Conservation (phyloP, 2,888 invertebrate genomes). For the Trissolcus japonicus region DNA sequence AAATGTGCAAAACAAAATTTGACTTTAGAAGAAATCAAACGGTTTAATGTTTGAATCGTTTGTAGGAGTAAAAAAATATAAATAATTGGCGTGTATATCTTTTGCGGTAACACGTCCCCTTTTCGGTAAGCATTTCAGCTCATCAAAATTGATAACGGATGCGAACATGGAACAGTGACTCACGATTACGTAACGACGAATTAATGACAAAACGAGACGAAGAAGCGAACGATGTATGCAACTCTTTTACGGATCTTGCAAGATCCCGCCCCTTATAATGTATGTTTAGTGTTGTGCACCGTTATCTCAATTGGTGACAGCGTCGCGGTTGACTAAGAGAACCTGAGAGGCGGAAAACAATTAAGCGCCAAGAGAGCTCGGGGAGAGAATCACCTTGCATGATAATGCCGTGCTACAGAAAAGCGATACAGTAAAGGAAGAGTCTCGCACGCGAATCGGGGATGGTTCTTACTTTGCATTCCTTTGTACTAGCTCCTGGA, state of each 20-base stretch:
- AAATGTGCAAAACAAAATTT: no score
- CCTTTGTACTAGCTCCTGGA: conserved; percentile 73
- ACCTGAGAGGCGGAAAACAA: conserved; percentile 65
- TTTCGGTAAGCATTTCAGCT: neutral
- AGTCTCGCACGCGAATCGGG: conserved; percentile 58
- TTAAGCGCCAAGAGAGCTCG: conserved; percentile 63
- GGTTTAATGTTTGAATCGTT: neutral
- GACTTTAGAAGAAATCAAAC: no score
- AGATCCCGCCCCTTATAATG: conserved; percentile 42
- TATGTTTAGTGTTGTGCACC: conserved; percentile 55
- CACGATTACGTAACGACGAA: conserved; percentile 2
- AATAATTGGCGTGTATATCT: neutral
- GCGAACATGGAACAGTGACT: neutral
- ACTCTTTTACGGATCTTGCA: conserved; percentile 14
- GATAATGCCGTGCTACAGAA: conserved; percentile 62
- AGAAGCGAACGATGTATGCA: neutral
- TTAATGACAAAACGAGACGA: neutral
- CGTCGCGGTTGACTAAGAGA: conserved; percentile 47
- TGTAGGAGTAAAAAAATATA: no score
- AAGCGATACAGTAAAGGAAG: conserved; percentile 68
- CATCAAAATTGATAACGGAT: conserved; percentile 2
- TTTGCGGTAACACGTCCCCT: conserved; percentile 2
- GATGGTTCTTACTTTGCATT: conserved; percentile 75
- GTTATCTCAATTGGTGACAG: conserved; percentile 50
- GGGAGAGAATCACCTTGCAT: conserved; percentile 70